Conservation (phyloP, 2,113 vertebrate species). For the Urocitellus parryii region DNA sequence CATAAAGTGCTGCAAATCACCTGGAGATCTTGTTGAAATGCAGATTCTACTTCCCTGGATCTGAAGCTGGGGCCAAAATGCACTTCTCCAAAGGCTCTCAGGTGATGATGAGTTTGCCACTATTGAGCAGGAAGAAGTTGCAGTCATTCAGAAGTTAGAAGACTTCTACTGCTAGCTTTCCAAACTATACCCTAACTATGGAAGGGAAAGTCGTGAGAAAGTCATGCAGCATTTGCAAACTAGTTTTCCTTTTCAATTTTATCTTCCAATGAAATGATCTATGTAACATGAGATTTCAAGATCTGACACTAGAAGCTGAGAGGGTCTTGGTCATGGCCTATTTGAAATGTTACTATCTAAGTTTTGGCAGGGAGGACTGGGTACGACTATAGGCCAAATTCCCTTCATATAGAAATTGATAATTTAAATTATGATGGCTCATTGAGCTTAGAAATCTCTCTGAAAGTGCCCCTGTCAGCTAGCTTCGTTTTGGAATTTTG, state of each 20-base stretch:
- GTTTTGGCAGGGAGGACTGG: rapidly evolving
- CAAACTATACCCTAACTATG: not conserved
- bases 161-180: not conserved
- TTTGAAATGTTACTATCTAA: not conserved
- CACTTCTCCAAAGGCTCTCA: not conserved
- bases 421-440: not conserved
- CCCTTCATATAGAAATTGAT: not conserved
- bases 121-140: rapidly evolving
- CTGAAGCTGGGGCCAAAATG: not conserved
- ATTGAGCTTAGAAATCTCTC: not conserved
- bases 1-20: not conserved
- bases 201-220: not conserved
- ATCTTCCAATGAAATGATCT: not conserved
- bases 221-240: not conserved
- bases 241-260: not conserved
- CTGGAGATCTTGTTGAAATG: not conserved
- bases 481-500: not conserved
- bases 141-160: not conserved
- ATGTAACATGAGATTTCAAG: not conserved
- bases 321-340: not conserved
- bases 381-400: not conserved
- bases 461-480: not conserved
- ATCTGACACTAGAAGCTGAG: not conserved
- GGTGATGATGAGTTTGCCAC: not conserved
- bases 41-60: not conserved